These are phyloP conservation scores for Pantala flavescens DNA, from an alignment of 1,140 invertebrate genomes.

Conservation along the genomic window DNA sequence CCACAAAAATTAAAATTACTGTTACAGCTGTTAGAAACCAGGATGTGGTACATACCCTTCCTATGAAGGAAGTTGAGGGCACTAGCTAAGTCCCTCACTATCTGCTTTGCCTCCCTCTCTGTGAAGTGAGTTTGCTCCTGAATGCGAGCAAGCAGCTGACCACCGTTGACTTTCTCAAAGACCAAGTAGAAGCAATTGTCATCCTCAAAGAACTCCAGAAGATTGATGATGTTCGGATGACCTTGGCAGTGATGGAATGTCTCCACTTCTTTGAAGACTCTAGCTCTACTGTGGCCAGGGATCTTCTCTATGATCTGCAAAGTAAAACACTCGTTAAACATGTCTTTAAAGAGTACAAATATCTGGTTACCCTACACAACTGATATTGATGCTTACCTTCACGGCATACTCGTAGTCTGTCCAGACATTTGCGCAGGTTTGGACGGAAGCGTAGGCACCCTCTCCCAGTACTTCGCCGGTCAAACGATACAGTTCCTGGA, in stretches of 20 bases:
- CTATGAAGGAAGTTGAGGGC: constrained; percentile 88
- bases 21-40: no score
- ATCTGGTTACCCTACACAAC: not conserved
- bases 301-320: constrained; percentile 83
- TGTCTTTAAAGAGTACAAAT: not conserved
- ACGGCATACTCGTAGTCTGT: constrained; percentile 91
- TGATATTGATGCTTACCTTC: constrained; percentile 44
- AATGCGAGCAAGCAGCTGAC: constrained; percentile 80
- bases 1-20: no score
- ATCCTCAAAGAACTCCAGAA: constrained; percentile 96
- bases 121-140: constrained; percentile 86
- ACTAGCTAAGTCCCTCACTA: constrained; percentile 87
- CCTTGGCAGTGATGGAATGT: constrained; percentile 96
- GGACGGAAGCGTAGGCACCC: constrained; percentile 92
- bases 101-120: constrained; percentile 87
- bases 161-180: constrained; percentile 94
- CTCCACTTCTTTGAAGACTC: constrained; percentile 96
- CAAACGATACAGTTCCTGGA: constrained; percentile 88
- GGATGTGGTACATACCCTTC: constrained; percentile 60
- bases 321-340: constrained; percentile 19
- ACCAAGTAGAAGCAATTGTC: constrained; percentile 93
- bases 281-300: constrained; percentile 77
- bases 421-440: constrained; percentile 82
- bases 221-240: constrained; percentile 93
- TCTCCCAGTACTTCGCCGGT: constrained; percentile 91